Percentiles rank a stretch among this genome's conserved stretches.
Evolutionary conservation across 2,113 vertebrate species (phyloP).

Genomic region (Erythrocercus mccallii): DNA sequence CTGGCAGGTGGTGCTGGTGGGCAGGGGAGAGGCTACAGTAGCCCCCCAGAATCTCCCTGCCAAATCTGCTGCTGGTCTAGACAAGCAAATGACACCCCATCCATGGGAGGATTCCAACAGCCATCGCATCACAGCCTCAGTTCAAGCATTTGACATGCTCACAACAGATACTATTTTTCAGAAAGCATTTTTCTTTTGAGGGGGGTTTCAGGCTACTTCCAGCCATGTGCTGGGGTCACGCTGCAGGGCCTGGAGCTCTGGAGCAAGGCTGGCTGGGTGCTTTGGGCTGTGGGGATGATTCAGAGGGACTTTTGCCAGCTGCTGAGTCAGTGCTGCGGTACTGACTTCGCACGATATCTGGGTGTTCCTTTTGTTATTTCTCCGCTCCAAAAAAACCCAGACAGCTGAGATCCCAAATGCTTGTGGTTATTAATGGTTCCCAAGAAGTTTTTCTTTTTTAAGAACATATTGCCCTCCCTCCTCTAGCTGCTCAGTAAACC

Average conservation of each 20-base stretch:
- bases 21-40: not conserved
- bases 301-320: not conserved
- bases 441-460: slow-evolving; percentile 37
- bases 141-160: rapidly evolving
- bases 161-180: not conserved
- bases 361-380: not conserved
- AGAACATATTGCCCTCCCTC: not conserved
- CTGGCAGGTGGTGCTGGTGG: not conserved
- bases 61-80: not conserved
- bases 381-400: not conserved
- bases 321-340: slow-evolving; percentile 18
- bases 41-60: not conserved
- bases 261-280: not conserved
- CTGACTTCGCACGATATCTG: not conserved
- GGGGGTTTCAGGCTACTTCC: not conserved
- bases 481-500: not conserved
- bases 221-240: not conserved
- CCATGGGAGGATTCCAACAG: not conserved
- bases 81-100: not conserved
- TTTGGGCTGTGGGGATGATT: not conserved
- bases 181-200: not conserved
- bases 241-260: not conserved
- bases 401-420: slow-evolving; percentile 11
- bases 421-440: slow-evolving; percentile 55
- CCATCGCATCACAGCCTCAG: not conserved